Conservation (phyloP, 2,797 vertebrate species). For the Sebastes alutus region DNA sequence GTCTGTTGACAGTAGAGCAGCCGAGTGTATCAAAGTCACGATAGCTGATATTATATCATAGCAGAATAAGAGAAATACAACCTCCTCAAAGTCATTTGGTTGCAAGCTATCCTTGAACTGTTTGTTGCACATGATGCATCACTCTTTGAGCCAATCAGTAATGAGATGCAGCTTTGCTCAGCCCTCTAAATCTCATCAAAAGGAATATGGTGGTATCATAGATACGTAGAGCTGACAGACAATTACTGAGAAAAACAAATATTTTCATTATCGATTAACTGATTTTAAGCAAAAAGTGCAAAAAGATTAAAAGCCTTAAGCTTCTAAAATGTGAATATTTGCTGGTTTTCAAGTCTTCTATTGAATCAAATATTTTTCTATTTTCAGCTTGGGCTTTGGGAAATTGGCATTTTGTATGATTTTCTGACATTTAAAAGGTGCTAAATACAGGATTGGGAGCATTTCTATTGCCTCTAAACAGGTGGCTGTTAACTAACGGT, state of each 20-base stretch:
- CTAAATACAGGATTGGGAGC: too few species aligned
- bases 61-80: not conserved
- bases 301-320: fast-evolving
- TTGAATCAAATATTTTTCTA: not conserved
- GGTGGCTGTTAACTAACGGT: too few species aligned
- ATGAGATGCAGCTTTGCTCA: not conserved
- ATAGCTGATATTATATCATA: not conserved
- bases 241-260: not conserved
- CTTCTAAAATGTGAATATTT: not conserved
- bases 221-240: fast-evolving
- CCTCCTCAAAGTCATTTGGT: not conserved
- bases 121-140: not conserved
- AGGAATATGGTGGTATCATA: not conserved
- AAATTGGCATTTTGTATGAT: too few species aligned
- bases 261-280: not conserved
- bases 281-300: not conserved
- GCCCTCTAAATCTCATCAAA: not conserved
- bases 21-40: not conserved
- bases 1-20: not conserved
- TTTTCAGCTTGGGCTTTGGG: not conserved
- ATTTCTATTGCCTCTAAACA: too few species aligned
- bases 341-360: not conserved
- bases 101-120: not conserved
- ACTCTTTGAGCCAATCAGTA: not conserved
- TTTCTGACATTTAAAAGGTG: too few species aligned